phyloP scores from a whole-genome alignment of 2,113 vertebrate genomes.

The Polyodon spathula region DNA sequence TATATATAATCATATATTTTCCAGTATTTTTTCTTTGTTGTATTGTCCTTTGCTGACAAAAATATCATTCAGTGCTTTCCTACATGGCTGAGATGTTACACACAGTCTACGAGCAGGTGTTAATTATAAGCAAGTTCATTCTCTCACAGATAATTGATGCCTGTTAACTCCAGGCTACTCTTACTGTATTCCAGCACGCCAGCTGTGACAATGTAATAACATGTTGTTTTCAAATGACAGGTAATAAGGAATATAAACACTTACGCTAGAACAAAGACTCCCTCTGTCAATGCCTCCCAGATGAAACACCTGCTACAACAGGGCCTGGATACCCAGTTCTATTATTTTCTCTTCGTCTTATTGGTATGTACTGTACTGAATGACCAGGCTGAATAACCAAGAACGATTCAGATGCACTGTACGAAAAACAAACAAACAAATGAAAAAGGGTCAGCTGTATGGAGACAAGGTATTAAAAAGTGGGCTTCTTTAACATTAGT shows the following conservation, averaged over 20 bases:
- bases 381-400: background rate
- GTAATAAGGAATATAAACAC: slow-evolving; percentile 20
- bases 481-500: too few relatives aligned
- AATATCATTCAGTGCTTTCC: background rate
- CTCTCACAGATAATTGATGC: slow-evolving; percentile 18
- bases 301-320: slow-evolving; percentile 33
- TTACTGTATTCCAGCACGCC: slow-evolving; percentile 17
- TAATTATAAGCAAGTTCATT: slow-evolving; percentile 18
- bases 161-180: slow-evolving; percentile 15
- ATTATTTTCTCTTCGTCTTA: slow-evolving; percentile 26
- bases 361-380: slow-evolving; percentile 12
- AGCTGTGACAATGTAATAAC: slow-evolving; percentile 13
- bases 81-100: background rate
- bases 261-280: slow-evolving; percentile 9
- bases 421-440: background rate
- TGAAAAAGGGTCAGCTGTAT: too few relatives aligned
- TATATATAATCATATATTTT: too few relatives aligned
- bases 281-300: slow-evolving; percentile 30
- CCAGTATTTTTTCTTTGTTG: too few relatives aligned
- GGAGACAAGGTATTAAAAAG: too few relatives aligned
- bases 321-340: slow-evolving; percentile 16
- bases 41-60: background rate
- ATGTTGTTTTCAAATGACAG: slow-evolving; percentile 17
- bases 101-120: slow-evolving; percentile 8
- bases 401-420: background rate